Evolutionary conservation across 2,113 vertebrate genomes (phyloP), one percentile per base, ranked within the genome.

Genomic region (Porphyrio hochstetteri): DNA sequence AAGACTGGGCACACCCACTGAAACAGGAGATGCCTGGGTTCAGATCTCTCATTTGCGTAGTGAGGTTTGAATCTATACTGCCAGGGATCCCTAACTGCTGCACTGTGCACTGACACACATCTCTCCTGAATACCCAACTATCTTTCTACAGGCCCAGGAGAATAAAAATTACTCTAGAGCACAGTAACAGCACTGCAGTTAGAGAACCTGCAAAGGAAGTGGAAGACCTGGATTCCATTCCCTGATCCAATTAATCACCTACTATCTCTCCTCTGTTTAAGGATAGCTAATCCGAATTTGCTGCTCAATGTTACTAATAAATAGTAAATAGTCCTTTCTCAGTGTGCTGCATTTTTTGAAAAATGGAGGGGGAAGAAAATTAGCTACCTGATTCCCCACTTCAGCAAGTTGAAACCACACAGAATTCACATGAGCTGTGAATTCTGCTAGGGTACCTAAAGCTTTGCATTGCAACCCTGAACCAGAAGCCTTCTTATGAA

Each of bases 251-350:
- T 28, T 27, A 36, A 10, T 20, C 71, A 28, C 23, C 46, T n/a
- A 8, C 11, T 16, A 36, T 50, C 48, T 55, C 16, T 55, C 20
- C 35, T 69, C 31, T 14, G 38, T 29, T 68, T 42, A 69, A 64
- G 7, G 29, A 75, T 1, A 55, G 31, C 23, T 82, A 38, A 68
- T 40, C 33, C 5, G 15, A 11, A 33, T 75, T 68, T 93, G 74
- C 20, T 64, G 12, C 33, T 75, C 61, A 79, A 4, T 48, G 36
- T 25, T 46, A 20, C 23, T 46, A 48, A 38, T 0, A 55, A 3
- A 64, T 14, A 40, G 5, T 0, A 55, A 3, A 64, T 14, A 40
- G 5, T 46, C 4, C 9, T 36, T 44, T 48, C 33, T 76, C 19
- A 46, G 13, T 12, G 5, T 31, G 67, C 20, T 44, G 33, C 27